Evolutionary conservation across 2,888 invertebrate genomes (phyloP).

Genomic region (Drosophila atripex): DNA sequence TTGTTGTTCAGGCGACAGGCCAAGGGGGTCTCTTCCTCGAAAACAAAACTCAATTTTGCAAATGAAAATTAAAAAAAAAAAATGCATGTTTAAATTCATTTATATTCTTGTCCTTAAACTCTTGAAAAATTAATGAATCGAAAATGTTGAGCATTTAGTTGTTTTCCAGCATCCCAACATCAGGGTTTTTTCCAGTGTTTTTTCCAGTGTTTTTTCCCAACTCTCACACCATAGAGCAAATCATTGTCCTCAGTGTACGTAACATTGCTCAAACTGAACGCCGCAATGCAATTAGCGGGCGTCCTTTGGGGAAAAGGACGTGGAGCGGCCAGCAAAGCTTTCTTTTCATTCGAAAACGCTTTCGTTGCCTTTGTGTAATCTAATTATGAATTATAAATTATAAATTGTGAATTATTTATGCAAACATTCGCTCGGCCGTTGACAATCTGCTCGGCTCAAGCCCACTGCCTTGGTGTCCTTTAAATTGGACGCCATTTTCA

Average conservation of each 20-base stretch:
- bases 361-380: constrained; percentile 68
- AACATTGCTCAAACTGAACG: neutral
- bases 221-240: no score
- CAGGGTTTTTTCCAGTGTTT: no score
- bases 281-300: constrained; percentile 55
- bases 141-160: no score
- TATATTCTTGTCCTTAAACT: no score
- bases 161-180: no score
- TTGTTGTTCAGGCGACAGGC: no score
- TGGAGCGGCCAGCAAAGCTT: constrained; percentile 1
- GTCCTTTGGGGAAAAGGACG: constrained; percentile 12
- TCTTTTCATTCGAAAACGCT: constrained; percentile 50
- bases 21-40: no score
- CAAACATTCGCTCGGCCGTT: constrained; percentile 54
- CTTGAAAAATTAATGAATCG: no score
- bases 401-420: constrained; percentile 74
- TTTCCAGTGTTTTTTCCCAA: no score
- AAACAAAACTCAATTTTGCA: no score
- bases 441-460: constrained; percentile 25
- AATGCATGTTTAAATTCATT: no score
- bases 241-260: neutral
- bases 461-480: constrained; percentile 12
- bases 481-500: constrained; percentile 60
- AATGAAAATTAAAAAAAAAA: no score
- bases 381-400: constrained; percentile 61